Base-by-base conservation (phyloP, 2,113 vertebrate species). In the Meles meles region DNA sequence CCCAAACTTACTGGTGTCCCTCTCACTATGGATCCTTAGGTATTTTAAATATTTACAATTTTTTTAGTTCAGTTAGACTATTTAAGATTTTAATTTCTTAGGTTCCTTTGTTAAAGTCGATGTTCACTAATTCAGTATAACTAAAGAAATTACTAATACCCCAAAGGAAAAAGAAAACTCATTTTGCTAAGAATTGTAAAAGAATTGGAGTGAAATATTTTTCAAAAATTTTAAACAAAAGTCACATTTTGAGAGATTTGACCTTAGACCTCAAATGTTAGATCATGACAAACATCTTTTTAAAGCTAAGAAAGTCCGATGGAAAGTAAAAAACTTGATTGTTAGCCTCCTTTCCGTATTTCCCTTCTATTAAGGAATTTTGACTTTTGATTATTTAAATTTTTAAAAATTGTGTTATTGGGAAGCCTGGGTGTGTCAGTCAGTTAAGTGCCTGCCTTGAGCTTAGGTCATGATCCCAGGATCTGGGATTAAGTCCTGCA, bases 171-270 rank as follows among this genome's bases (percentile, higher is more conserved):
- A 97, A 39, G 15, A 29, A 90, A 74, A 57, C 20, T 82, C 20
- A 88, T 55, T 82, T 88, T 93, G 7, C 49, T 93, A n/a, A 89
- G 74, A 44, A 93, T 63, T 93, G 4, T 87, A 52, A 95, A 97
- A 91, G 20, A 92, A 83, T 61, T 90, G n/a, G 11, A 92, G 82
- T 67, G 52, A 97, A 96, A 76, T 63, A 47, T 1, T 93, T 88
- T 95, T 92, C 57, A 31, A 63, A 67, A 74, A 95, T 34, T 80
- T 83, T 80, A 27, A 49, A 49, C 42, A 74, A 67, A 96, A 86
- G 37, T 85, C 59, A 63, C n/a, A 80, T 93, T 97, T 95, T 71
- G 74, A 92, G 65, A 63, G 12, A 47, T 71, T 59, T 90, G 25
- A 81, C 71, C 17, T 85, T 63, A 57, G 18, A 13, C 34, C 59